Conservation (phyloP, 2,888 invertebrate genomes). For the Chromoteleia sp. region DNA sequence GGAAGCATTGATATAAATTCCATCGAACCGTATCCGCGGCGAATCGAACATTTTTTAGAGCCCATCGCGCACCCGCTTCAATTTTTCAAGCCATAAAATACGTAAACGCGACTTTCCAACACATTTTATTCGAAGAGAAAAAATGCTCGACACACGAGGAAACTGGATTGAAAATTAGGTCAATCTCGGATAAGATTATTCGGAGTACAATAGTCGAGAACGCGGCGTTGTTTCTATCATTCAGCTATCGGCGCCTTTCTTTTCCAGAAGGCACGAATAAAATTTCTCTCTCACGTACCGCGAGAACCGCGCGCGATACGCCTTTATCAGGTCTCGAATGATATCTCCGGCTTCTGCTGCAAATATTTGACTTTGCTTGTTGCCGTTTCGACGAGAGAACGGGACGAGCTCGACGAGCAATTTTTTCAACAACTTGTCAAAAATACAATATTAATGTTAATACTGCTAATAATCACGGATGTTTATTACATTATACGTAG, state of each 20-base stretch:
- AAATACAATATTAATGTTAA: no score
- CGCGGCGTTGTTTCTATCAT: constrained; percentile 63
- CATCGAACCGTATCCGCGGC: no score
- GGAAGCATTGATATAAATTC: no score
- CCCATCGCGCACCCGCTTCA: neutral
- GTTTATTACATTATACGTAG: no score
- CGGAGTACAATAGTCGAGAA: constrained; percentile 66
- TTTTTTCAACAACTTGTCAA: neutral
- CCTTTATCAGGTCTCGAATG: constrained; percentile 44
- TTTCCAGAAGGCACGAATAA: constrained; percentile 52
- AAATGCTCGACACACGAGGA: constrained; percentile 48
- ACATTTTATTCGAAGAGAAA: constrained; percentile 2
- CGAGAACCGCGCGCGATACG: constrained; percentile 56
- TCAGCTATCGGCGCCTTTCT: constrained; percentile 61
- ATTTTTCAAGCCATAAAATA: constrained; percentile 10
- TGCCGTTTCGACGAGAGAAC: neutral
- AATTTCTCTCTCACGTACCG: constrained; percentile 65
- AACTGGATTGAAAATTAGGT: constrained; percentile 64
- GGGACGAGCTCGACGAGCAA: neutral
- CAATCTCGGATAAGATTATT: constrained; percentile 68
- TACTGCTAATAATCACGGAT: no score
- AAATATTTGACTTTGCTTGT: constrained; percentile 46
- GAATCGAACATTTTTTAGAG: no score
- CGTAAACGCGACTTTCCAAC: constrained; percentile 29
- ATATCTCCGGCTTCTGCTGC: constrained; percentile 30